Evolutionary conservation across 2,113 vertebrate genomes (phyloP).

Genomic region (Acrocephalus arundinaceus): DNA sequence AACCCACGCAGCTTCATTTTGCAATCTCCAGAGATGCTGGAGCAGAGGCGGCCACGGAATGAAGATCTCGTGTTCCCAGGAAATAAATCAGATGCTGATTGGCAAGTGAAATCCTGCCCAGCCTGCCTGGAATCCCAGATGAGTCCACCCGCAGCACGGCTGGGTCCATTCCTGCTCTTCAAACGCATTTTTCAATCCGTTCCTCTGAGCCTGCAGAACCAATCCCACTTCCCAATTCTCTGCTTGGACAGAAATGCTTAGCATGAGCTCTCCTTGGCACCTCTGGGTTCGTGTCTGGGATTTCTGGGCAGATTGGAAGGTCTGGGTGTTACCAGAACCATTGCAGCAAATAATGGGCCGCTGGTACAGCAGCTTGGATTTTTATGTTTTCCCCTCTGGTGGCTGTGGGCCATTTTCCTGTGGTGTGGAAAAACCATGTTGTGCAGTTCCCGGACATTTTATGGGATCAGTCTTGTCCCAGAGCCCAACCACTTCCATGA

Average conservation of each 20-base stretch:
- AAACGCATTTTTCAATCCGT: neutral
- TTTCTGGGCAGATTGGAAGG: neutral
- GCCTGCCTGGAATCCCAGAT: constrained; percentile 45
- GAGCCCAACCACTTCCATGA: neutral
- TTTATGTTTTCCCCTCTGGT: neutral
- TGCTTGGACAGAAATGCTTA: neutral
- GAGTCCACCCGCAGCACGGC: neutral
- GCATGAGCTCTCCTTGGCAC: neutral
- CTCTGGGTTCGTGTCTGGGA: neutral
- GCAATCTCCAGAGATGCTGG: neutral
- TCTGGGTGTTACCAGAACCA: neutral
- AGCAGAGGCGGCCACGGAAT: neutral
- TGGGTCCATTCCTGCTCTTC: neutral
- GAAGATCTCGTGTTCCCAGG: constrained; percentile 22
- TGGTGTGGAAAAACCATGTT: neutral
- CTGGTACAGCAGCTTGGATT: neutral
- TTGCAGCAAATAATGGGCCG: neutral
- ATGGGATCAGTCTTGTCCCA: neutral
- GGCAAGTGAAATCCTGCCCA: constrained; percentile 43
- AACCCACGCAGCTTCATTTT: neutral
- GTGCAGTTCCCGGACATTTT: neutral
- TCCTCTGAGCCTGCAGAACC: neutral
- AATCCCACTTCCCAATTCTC: neutral
- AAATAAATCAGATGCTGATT: constrained; percentile 63
- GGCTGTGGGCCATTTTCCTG: neutral